A percentile compares a stretch with the other conserved stretches of the same genome.
Evolutionary conservation across 2,888 invertebrate genomes (phyloP).

Genomic region (Latrodectus elegans): DNA sequence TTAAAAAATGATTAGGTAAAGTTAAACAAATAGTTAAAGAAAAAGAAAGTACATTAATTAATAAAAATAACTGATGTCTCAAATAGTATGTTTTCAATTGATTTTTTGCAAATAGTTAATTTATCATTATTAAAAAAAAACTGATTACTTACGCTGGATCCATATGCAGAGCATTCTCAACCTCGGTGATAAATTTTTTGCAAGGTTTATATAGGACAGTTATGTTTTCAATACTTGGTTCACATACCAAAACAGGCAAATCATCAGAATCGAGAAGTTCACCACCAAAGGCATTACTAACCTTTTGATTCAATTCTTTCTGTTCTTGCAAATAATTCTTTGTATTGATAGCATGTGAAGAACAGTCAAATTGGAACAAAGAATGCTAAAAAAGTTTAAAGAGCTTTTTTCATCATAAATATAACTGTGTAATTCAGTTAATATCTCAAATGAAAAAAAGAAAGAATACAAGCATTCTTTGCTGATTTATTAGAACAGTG

Average conservation of each 20-base stretch:
- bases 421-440: too few species aligned
- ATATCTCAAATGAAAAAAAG: too few species aligned
- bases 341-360: constrained; percentile 79
- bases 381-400: constrained; percentile 72
- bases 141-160: constrained; percentile 72
- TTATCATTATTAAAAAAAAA: not conserved
- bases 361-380: constrained; percentile 84
- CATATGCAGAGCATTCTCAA: constrained; percentile 82
- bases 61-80: not conserved
- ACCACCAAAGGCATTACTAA: constrained; percentile 18
- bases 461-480: too few species aligned
- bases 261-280: constrained; percentile 40
- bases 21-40: not conserved
- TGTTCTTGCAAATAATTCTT: constrained; percentile 78
- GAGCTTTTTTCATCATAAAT: too few species aligned
- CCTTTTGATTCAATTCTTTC: constrained; percentile 70
- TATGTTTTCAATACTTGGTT: constrained; percentile 77
- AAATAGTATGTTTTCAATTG: not conserved
- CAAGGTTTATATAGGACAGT: constrained; percentile 86
- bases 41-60: not conserved
- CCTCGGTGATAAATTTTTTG: constrained; percentile 87
- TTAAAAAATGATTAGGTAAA: too few species aligned
- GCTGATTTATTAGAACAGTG: too few species aligned
- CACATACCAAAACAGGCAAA: constrained; percentile 81
- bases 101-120: not conserved